Base-by-base conservation (phyloP, 1,140 invertebrate species). In the Epicauta chinensis region DNA sequence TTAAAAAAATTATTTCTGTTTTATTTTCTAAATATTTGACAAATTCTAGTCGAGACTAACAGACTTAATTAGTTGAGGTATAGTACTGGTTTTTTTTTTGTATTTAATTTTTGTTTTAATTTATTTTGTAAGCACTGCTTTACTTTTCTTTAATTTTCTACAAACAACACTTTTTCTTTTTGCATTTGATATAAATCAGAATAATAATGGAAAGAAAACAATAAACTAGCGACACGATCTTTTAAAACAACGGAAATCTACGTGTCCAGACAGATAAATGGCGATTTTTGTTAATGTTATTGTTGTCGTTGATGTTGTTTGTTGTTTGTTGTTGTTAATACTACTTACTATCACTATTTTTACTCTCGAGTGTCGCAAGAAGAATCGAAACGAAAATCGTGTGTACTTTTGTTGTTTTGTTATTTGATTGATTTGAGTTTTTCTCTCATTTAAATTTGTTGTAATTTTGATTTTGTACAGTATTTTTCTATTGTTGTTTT, bases 401-500 rank as follows among this genome's bases (percentile, higher is more conserved):
- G 4, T 23, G 23, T 23, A 23, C 23, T 23, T 38, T 29, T 37
- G 37, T 51, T 55, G 42, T 55, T 51, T 55, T 55, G 48, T 55
- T 55, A 38, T 38, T 47, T 47, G 38, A 50, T 39, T 38, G n/a
- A n/a, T 23, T 23, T 5, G 0, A 23, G 23, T 2, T 5, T n/a
- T n/a, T n/a, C 4, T 23, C 23, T 23, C 23, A 23, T 23, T 23
- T 32, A 44, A 31, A 40, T 39, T 51, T 55, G 53, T 55, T 55
- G 44, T 55, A 34, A 23, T 23, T 23, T 23, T 23, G 44, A 35
- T 29, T 44, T 55, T 55, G 53, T 55, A 55, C 53, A 55, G 53
- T 55, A 55, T 55, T 55, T 51, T 46, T 23, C 51, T 55, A 5
- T 55, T 48, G 53, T 55, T 55, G 49, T 49, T 55, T 55, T 55